These are phyloP conservation scores for Lepidocyrtinus sp. DNA, from an alignment of 2,888 invertebrate species.

Conservation along the genomic window DNA sequence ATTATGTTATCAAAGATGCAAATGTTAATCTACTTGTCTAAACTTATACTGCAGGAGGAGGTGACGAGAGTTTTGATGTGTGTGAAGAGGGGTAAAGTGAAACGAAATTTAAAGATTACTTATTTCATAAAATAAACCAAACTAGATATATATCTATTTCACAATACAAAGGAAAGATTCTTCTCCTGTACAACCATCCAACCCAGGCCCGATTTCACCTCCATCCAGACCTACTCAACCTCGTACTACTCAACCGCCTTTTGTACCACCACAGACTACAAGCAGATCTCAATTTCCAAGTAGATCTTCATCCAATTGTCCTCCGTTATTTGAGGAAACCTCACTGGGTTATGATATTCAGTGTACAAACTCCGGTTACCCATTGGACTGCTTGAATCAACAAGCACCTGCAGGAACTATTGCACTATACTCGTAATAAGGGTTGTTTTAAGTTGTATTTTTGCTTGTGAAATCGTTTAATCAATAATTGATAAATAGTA, in stretches of 20 bases:
- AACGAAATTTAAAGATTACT: background rate
- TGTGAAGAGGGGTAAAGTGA: constrained; percentile 42
- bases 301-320: background rate
- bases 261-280: background rate
- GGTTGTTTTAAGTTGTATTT: too few relatives aligned
- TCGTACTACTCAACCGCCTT: constrained; percentile 8
- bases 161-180: background rate
- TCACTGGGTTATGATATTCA: constrained; percentile 7
- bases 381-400: constrained; percentile 14
- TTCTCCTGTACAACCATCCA: background rate
- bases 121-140: background rate
- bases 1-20: too few relatives aligned
- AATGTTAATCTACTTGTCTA: too few relatives aligned
- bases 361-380: constrained; percentile 22
- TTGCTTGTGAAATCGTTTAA: too few relatives aligned
- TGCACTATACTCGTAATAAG: constrained; percentile 32
- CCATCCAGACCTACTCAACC: background rate
- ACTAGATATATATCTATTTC: background rate
- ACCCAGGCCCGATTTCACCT: constrained; percentile 11
- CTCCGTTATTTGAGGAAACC: constrained; percentile 17
- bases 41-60: constrained; percentile 51
- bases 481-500: too few relatives aligned
- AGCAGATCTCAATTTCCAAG: constrained; percentile 1
- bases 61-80: constrained; percentile 66
- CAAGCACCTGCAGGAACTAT: constrained; percentile 1